Percentiles rank a stretch among this genome's conserved stretches.
Conservation (phyloP, 2,113 vertebrate genomes). For the Silurus glanis region DNA sequence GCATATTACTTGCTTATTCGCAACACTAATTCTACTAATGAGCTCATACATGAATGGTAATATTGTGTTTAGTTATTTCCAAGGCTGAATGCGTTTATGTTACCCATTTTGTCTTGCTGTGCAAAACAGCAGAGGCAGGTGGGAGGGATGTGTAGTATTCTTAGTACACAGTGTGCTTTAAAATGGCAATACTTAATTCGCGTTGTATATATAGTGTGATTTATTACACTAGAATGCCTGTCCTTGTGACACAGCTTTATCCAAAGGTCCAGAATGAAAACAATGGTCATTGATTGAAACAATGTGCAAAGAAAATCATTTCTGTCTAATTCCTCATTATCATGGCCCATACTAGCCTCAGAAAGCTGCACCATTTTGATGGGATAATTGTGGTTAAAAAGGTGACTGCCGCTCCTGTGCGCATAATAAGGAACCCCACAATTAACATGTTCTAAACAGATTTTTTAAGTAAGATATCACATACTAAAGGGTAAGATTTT, state of each 20-base stretch:
- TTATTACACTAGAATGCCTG: neutral
- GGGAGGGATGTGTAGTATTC: neutral
- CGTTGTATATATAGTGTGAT: neutral
- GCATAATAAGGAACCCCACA: neutral
- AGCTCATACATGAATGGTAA: neutral
- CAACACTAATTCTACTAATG: neutral
- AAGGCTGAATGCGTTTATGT: neutral
- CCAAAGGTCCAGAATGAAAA: neutral
- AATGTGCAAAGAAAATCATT: neutral
- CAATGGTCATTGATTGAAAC: neutral
- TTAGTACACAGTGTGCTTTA: neutral
- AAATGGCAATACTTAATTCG: neutral
- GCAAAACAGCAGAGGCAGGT: no score
- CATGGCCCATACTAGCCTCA: neutral
- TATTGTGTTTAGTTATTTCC: neutral
- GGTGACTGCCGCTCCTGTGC: neutral
- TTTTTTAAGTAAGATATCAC: neutral
- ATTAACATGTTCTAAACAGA: neutral
- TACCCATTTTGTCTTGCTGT: neutral
- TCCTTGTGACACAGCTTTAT: neutral
- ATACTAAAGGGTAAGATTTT: neutral
- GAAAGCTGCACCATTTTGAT: neutral
- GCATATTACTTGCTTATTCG: neutral
- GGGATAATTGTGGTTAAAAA: neutral
- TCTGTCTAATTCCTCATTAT: neutral